Percentiles rank a stretch among this genome's conserved stretches.
Conservation (phyloP, 2,113 vertebrate species). For the Campylomormyrus numenius region DNA sequence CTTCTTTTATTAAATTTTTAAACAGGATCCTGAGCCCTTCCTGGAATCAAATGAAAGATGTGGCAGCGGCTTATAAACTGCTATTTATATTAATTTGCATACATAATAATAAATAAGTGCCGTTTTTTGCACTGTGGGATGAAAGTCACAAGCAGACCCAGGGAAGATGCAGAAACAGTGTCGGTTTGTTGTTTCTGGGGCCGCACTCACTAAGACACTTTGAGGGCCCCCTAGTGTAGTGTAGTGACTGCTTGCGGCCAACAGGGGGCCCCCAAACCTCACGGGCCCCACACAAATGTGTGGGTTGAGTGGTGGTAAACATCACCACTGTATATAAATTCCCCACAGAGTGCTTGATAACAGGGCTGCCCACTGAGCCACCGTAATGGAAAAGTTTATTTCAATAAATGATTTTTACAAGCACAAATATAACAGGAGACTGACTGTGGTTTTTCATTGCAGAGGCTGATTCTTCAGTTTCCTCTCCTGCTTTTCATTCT, state of each 20-base stretch:
- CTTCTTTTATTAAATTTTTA: neutral
- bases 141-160: neutral
- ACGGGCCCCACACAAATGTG: neutral
- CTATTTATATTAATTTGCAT: neutral
- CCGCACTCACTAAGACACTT: neutral
- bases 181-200: neutral
- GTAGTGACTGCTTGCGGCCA: neutral
- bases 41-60: neutral
- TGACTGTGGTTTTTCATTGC: neutral
- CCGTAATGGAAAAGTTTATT: neutral
- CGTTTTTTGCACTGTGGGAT: neutral
- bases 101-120: neutral
- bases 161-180: neutral
- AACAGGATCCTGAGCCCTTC: neutral
- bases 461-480: neutral
- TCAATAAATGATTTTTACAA: neutral
- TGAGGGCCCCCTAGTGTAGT: neutral
- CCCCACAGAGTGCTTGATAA: neutral
- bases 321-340: neutral
- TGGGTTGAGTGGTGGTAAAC: neutral
- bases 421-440: neutral
- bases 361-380: neutral
- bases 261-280: neutral
- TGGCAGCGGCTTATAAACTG: neutral
- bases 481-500: neutral